Base-by-base conservation (phyloP, 1,140 invertebrate genomes). In the Saccostrea echinata region DNA sequence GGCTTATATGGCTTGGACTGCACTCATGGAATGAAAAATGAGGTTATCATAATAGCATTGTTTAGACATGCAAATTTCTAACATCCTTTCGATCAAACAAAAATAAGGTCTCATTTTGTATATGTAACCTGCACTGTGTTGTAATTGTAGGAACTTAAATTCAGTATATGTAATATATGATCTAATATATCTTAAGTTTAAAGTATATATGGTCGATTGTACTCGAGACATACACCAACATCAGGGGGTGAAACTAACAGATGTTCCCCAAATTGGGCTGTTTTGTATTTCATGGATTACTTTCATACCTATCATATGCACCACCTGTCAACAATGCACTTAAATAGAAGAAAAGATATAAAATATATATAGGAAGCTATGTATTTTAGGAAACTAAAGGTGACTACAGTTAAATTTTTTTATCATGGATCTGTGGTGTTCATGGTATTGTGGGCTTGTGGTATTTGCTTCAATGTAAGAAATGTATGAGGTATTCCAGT, bases 31-130 rank as follows among this genome's bases (percentile, higher is more conserved):
- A 18, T 76, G 30, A 43, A 43, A 43, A 43, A 43, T 30, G 16
- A 3, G 24, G 30, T 76, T 30, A 76, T 76, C 68, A 76, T 11
- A 30, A 76, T 30, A 33, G 27, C 16, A 16, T 30, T 76, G 68
- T 76, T 76, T 33, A 4, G 68, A 33, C 68, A 76, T 76, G 68
- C 24, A 13, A 76, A 76, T n/a, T 61, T 61, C n/a, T 61, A 61
- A 21, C 55, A 61, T 61, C 55, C 18, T 61, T n/a, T 18, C 21
- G 55, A 21, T 61, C 18, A 61, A 21, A 21, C 18, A n/a, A 61
- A 61, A 61, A 21, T 18, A 61, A n/a, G n/a, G n/a, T n/a, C 9
- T 43, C 9, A 0, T 43, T 43, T 43, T 43, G 2, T 3, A 43
- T 43, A 43, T 43, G 9, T 43, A 43, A 43, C 43, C 43, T 43